These are phyloP conservation scores for Drosophila obscura DNA, from an alignment of 1,140 invertebrate species.

Conservation along the genomic window DNA sequence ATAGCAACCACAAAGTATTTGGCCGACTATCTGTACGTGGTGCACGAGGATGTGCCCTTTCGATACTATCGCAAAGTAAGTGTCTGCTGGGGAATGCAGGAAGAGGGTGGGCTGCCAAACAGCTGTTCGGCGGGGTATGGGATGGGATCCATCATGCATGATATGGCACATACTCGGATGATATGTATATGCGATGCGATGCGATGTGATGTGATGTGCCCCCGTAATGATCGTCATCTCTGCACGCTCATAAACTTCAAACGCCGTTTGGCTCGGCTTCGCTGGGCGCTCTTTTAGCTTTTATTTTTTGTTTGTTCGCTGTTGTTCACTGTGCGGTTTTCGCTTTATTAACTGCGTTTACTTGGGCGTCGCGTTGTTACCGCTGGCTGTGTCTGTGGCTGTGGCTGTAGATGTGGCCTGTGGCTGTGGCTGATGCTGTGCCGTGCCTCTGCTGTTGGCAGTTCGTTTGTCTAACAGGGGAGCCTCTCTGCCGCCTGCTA, in stretches of 20 bases:
- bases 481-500: slow-evolving; percentile 16
- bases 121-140: neutral
- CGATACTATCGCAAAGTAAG: slow-evolving; percentile 84
- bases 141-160: slow-evolving; percentile 34
- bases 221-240: slow-evolving; percentile 31
- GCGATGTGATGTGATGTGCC: slow-evolving; percentile 4
- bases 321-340: slow-evolving; percentile 71
- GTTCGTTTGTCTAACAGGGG: slow-evolving; percentile 34
- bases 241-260: slow-evolving; percentile 48
- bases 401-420: slow-evolving; percentile 27
- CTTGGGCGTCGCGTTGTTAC: slow-evolving; percentile 59
- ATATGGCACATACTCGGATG: slow-evolving; percentile 44
- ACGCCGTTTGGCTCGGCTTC: slow-evolving; percentile 37
- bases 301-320: slow-evolving; percentile 55
- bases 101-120: neutral
- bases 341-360: slow-evolving; percentile 75
- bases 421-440: slow-evolving; percentile 16
- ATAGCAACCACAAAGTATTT: slow-evolving; percentile 83
- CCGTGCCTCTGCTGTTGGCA: slow-evolving; percentile 7
- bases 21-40: slow-evolving; percentile 83
- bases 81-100: slow-evolving; percentile 4
- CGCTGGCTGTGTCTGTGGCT: slow-evolving; percentile 17
- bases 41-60: slow-evolving; percentile 83
- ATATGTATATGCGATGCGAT: slow-evolving; percentile 10
- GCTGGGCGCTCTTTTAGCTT: slow-evolving; percentile 21